These are phyloP conservation scores for Diplosoma virens DNA, from an alignment of 23 tunicate species.

Conservation along the genomic window DNA sequence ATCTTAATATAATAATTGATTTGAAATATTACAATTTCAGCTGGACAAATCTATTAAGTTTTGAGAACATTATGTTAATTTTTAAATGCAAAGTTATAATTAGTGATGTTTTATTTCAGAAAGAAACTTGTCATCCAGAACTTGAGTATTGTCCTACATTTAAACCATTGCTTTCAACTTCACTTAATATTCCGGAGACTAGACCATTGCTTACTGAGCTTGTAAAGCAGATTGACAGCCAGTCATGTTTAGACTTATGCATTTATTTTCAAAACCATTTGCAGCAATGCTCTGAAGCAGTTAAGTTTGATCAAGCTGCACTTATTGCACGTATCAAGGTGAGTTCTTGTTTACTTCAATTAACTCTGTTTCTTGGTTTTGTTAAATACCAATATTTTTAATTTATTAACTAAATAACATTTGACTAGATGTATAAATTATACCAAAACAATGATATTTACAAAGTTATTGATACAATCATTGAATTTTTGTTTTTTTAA, in stretches of 20 bases:
- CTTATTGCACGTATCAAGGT: constrained; percentile 47
- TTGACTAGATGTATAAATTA: too few relatives aligned
- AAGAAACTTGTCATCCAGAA: constrained; percentile 6
- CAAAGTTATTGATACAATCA: too few relatives aligned
- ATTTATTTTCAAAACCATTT: constrained; percentile 64
- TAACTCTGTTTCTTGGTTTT: neutral
- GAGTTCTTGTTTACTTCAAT: neutral
- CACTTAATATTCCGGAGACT: constrained; percentile 28
- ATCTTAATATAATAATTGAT: too few relatives aligned
- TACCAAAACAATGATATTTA: too few relatives aligned
- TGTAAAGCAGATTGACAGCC: constrained; percentile 24
- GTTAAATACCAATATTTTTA: too few relatives aligned
- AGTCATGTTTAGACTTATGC: constrained; percentile 53
- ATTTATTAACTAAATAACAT: too few relatives aligned
- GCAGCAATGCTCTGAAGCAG: constrained; percentile 59
- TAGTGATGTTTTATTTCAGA: neutral
- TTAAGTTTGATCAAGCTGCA: constrained; percentile 48
- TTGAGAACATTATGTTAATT: too few relatives aligned
- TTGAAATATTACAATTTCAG: too few relatives aligned
- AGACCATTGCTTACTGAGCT: constrained; percentile 41
- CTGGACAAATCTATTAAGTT: too few relatives aligned
- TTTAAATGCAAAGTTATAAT: too few relatives aligned
- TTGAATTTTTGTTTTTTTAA: too few relatives aligned
- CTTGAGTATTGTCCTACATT: constrained; percentile 66
- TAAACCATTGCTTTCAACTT: constrained; percentile 47